Percentiles rank a stretch among this genome's conserved stretches.
Evolutionary conservation across 2,113 vertebrate species (phyloP).

Genomic region (Dicerorhinus sumatrensis): DNA sequence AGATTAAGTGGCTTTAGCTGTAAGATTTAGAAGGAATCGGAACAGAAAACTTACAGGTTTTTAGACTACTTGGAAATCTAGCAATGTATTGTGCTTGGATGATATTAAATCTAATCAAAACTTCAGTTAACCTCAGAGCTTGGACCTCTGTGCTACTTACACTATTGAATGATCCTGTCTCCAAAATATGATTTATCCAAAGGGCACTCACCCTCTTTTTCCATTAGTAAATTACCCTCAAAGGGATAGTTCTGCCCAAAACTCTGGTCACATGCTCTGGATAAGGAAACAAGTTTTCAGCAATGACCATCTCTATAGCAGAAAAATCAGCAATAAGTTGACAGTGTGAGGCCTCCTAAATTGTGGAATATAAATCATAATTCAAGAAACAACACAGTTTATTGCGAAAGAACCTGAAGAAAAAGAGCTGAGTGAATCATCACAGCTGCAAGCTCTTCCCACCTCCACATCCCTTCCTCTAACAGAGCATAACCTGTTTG

Average conservation of each 20-base stretch:
- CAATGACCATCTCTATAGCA: neutral
- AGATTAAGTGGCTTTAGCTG: neutral
- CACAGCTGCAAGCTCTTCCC: neutral
- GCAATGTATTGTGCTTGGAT: neutral
- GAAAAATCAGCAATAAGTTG: neutral
- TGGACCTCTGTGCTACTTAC: neutral
- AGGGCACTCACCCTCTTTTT: neutral
- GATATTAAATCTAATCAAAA: slow-evolving; percentile 6
- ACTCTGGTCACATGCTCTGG: neutral
- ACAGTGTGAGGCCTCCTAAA: neutral
- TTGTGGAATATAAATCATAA: neutral
- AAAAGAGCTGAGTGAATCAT: neutral
- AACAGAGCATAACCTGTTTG: neutral
- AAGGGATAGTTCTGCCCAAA: neutral
- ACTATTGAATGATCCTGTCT: neutral
- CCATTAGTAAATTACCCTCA: neutral
- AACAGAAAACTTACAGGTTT: neutral
- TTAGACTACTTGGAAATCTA: slow-evolving; percentile 9
- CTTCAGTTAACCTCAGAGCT: neutral
- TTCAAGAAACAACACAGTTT: neutral
- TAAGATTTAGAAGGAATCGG: neutral
- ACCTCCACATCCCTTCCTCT: neutral
- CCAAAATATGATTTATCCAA: neutral
- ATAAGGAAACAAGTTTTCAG: neutral
- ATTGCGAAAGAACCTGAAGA: neutral